A percentile compares a stretch with the other conserved stretches of the same genome.
Conservation (phyloP, 2,113 vertebrate species). For the Suncus etruscus region DNA sequence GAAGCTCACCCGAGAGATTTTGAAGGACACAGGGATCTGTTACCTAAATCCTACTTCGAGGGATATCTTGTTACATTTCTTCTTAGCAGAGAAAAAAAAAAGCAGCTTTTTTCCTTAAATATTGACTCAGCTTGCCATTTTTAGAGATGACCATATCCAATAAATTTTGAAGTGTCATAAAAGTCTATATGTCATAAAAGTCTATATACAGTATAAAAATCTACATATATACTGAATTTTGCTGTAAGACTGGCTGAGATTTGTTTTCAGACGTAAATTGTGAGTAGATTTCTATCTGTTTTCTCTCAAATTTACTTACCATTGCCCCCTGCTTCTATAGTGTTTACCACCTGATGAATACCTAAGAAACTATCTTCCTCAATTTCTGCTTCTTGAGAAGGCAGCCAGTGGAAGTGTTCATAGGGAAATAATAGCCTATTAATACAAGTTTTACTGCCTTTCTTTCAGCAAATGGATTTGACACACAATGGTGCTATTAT, state of each 20-base stretch:
- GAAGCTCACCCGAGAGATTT: background rate
- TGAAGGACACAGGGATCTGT: background rate
- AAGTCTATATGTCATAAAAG: background rate
- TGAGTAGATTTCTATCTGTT: background rate
- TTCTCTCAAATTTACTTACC: background rate
- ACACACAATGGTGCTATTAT: background rate
- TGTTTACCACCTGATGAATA: background rate
- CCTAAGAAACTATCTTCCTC: background rate
- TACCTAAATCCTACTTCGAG: background rate
- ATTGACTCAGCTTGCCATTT: background rate
- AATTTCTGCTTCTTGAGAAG: background rate
- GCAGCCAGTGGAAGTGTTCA: background rate
- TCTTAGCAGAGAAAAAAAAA: background rate
- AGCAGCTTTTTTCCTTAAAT: background rate
- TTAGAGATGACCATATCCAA: too few species aligned
- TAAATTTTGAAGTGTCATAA: background rate
- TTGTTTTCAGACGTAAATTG: background rate
- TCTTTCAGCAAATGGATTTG: background rate
- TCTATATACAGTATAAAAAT: background rate
- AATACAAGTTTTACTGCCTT: background rate
- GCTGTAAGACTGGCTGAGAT: background rate
- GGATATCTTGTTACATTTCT: background rate
- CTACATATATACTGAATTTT: background rate
- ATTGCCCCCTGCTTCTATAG: background rate
- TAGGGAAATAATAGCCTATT: background rate